Base-by-base conservation (phyloP, 2,888 invertebrate genomes). In the Andricus quercusramuli region DNA sequence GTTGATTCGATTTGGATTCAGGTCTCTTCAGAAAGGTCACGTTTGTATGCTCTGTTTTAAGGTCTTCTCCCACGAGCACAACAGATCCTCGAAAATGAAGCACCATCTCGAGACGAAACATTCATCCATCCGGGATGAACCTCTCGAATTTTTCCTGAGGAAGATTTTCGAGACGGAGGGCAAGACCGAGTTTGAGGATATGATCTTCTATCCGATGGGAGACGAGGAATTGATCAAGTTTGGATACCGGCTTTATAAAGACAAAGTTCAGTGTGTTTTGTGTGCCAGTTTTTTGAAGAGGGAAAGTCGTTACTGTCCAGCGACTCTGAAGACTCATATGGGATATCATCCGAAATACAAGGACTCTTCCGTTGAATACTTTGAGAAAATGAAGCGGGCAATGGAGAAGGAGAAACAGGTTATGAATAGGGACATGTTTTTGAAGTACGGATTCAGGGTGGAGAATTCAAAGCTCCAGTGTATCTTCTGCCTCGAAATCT, bases 91-190 rank as follows among this genome's bases (percentile, higher is more conserved):
- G 13, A 67, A 44, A 22, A 67, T 67, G 37, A 37, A 37, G 22
- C 4, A 44, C 1, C 67, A 67, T 13, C 22, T 67, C 5, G 9
- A n/a, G 3, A 13, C 22, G 3, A 67, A n/a, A 6, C 67, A 67
- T 11, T 1, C 67, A 22, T 3, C 3, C 0, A 37, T 22, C 13
- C 22, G 9, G 29, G 22, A n/a, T 6, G 56, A 47, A n/a, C 80
- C 47, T 37, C 11, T 82, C 1, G 25, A 59, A 15, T 47, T 29
- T 76, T 56, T 32, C n/a, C n/a, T 59, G 25, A 51, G 13, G 44
- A 78, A 29, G 17, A 78, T 67, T 32, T 67, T 68, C 13, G 37
- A 67, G 13, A 37, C n/a, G 13, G 67, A 41, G 9, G 22, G 44
- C 11, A 67, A 67, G 22, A 3, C 17, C 15, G 67, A 67, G 11